A percentile compares a stretch with the other conserved stretches of the same genome.
These are phyloP conservation scores for Pygathrix nemaeus DNA, from an alignment of 2,113 vertebrate genomes.

Conservation along the genomic window DNA sequence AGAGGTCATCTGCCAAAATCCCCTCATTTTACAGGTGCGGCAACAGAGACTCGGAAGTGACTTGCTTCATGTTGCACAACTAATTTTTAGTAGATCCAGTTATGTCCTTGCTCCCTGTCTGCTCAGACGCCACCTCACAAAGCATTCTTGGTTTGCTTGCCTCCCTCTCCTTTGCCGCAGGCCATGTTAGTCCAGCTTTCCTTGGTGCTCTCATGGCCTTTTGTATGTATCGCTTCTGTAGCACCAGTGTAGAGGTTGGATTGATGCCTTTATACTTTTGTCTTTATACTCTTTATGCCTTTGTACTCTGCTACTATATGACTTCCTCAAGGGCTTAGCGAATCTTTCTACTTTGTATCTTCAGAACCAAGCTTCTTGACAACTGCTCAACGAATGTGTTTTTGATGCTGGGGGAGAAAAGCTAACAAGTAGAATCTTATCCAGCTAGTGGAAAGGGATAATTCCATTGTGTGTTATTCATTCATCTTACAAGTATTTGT, in stretches of 20 bases:
- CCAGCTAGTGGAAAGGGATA: not conserved
- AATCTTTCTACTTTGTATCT: not conserved
- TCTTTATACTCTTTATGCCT: not conserved
- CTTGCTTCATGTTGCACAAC: not conserved
- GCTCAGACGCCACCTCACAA: not conserved
- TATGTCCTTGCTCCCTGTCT: not conserved
- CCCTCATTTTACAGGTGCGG: not conserved
- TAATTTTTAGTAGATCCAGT: not conserved
- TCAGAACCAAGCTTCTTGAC: not conserved
- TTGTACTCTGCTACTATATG: not conserved
- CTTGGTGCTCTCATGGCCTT: not conserved
- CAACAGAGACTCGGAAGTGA: not conserved
- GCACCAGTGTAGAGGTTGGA: not conserved
- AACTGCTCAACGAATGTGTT: not conserved
- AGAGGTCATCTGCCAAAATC: not conserved
- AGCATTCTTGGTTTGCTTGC: not conserved
- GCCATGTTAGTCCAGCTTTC: not conserved
- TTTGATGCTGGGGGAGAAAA: not conserved
- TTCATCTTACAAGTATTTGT: not conserved
- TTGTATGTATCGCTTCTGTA: rapidly evolving
- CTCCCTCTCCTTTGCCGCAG: rapidly evolving
- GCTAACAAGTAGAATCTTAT: not conserved
- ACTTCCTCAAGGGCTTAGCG: not conserved
- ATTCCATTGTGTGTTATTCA: not conserved
- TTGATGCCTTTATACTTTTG: not conserved